A percentile compares a stretch with the other conserved stretches of the same genome.
Evolutionary conservation across 2,113 vertebrate species (phyloP).

Genomic region (Beaufortia kweichowensis): DNA sequence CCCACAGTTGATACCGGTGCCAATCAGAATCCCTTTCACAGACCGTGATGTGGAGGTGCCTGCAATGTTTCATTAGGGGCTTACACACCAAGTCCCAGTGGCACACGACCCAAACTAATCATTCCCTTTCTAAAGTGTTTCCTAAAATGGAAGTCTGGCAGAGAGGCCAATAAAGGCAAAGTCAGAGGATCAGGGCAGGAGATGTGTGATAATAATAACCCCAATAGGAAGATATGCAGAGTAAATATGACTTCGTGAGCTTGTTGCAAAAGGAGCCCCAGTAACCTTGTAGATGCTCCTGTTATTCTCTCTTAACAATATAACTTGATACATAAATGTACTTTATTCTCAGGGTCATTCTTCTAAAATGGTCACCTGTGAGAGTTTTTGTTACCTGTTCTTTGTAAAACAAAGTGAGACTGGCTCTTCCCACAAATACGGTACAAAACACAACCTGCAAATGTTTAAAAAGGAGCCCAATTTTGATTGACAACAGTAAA

Average conservation of each 20-base stretch:
- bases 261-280: conserved; percentile 67
- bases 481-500: no score
- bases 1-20: conserved; percentile 33
- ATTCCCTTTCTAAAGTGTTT: conserved; percentile 14
- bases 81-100: conserved; percentile 33
- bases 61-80: conserved; percentile 37
- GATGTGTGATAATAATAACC: conserved; percentile 75
- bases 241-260: conserved; percentile 62
- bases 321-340: background rate
- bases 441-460: no score
- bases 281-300: conserved; percentile 2
- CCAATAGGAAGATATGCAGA: conserved; percentile 68
- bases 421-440: no score
- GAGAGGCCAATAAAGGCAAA: conserved; percentile 31
- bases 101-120: conserved; percentile 26
- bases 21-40: conserved; percentile 26
- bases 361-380: background rate
- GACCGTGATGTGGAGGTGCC: conserved; percentile 25
- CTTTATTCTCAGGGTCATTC: background rate
- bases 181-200: conserved; percentile 58
- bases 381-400: background rate
- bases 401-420: background rate
- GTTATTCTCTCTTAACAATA: background rate
- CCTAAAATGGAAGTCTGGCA: conserved; percentile 24
- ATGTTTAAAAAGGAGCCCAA: no score